phyloP scores from a whole-genome alignment of 2,113 vertebrate genomes.

The Silurus glanis region DNA sequence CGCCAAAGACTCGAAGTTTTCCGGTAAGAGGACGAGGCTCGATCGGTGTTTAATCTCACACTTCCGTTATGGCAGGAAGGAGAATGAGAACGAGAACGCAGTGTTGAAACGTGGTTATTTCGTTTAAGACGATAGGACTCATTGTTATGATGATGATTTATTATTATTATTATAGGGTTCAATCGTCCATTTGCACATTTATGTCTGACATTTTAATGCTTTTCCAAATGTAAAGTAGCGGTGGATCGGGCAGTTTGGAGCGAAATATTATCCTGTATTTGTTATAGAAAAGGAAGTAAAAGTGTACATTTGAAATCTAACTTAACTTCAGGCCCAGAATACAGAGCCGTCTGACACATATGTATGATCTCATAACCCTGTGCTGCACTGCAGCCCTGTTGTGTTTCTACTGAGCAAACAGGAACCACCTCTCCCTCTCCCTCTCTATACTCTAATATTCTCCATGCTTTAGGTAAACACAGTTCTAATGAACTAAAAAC shows the following conservation, averaged over 20 bases:
- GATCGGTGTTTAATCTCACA: background rate
- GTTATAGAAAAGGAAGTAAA: background rate
- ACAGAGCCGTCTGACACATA: slow-evolving; percentile 18
- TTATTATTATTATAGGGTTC: background rate
- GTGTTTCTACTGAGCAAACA: background rate
- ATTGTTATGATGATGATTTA: background rate
- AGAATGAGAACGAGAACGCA: background rate
- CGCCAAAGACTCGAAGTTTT: slow-evolving; percentile 72
- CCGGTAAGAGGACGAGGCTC: slow-evolving; percentile 66
- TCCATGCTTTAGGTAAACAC: background rate
- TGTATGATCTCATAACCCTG: slow-evolving; percentile 27
- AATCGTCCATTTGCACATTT: background rate
- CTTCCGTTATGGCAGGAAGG: background rate
- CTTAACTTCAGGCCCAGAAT: slow-evolving; percentile 23
- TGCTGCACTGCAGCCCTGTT: slow-evolving; percentile 48
- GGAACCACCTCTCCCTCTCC: background rate
- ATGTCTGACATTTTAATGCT: background rate
- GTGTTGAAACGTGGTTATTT: background rate
- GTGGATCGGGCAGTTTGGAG: background rate
- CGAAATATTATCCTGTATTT: background rate
- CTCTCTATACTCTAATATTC: background rate
- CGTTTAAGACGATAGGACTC: too few species aligned
- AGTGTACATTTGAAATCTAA: slow-evolving; percentile 10
- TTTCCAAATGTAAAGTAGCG: background rate
- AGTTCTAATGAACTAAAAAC: background rate